phyloP scores from a whole-genome alignment of 2,797 vertebrate genomes.

The Coracias cyanogaster region DNA sequence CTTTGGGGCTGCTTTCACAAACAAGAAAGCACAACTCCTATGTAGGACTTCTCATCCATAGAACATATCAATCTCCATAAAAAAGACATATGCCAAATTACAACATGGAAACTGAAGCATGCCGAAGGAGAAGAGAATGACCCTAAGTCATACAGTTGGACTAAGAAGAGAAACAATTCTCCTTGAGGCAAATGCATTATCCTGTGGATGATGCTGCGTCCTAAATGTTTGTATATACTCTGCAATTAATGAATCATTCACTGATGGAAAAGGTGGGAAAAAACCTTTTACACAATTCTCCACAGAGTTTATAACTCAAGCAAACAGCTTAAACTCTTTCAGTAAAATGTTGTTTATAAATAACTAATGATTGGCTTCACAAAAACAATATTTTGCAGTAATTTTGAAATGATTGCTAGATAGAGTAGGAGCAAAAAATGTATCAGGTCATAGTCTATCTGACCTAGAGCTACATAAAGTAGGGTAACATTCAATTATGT shows the following conservation, averaged over 20 bases:
- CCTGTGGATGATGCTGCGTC: background rate
- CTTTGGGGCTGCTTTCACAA: background rate
- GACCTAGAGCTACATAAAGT: conserved; percentile 70
- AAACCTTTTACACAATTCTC: background rate
- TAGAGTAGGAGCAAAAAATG: background rate
- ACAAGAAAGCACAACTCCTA: background rate
- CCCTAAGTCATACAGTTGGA: background rate
- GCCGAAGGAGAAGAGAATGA: background rate
- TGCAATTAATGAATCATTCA: background rate
- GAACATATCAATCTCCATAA: background rate
- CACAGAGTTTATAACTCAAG: background rate
- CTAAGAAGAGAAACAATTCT: background rate
- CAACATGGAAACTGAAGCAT: background rate
- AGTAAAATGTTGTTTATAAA: conserved; percentile 45
- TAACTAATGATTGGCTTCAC: conserved; percentile 67
- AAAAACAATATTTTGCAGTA: conserved; percentile 62
- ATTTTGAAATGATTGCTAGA: conserved; percentile 57
- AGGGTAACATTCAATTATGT: conserved; percentile 65
- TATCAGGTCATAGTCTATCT: conserved; percentile 63
- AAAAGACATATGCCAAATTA: background rate
- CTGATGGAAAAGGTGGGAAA: background rate
- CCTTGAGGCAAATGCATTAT: background rate
- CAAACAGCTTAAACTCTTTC: conserved; percentile 32
- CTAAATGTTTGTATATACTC: background rate
- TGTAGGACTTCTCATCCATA: background rate